Base-by-base conservation (phyloP, 2,888 invertebrate species). In the Cataglyphis cursor region DNA sequence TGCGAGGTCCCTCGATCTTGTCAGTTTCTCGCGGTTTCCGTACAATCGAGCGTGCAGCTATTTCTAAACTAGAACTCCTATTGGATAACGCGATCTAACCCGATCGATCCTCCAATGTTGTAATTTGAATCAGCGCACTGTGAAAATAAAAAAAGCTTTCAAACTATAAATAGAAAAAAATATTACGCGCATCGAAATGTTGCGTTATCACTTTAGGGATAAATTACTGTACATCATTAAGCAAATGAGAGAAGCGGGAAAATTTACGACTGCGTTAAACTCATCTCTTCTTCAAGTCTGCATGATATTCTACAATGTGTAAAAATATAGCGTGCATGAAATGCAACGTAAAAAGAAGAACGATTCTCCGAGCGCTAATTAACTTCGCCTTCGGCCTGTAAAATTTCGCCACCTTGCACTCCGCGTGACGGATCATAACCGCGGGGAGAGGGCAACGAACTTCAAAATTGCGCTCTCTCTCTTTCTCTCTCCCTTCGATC, bases 1-100 rank as follows among this genome's bases (percentile, higher is more conserved):
- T 93, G 90, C 93, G 87, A 85, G 88, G 84, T 87, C 88, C 85
- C 85, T 86, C 88, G 85, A 87, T 86, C 85, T 75, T 85, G 87
- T 88, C 75, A 80, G 76, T 80, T 81, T 87, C 82, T 86, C 85
- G 80, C 61, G 74, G 74, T 82, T 83, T 81, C 64, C 76, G 75
- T 61, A 51, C n/a, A 61, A 81, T 84, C 78, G 51, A 80, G 5
- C 31, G 18, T 31, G 18, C n/a, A 80, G 10, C 68, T n/a, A 51
- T 51, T 72, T 59, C 31, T 3, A 18, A 70, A 31, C 15, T 70
- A 31, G 41, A 70, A 59, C 35, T 70, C 41, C 70, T 21, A 78
- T 57, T 70, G 65, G 70, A 9, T n/a, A 28, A 41, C 66, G 15
- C 66, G 15, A 15, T 15, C 35, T 38, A 51, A 66, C 12, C 18